These are phyloP conservation scores for Trematocara stigmaticum DNA, from an alignment of 2,113 vertebrate genomes.

Conservation along the genomic window DNA sequence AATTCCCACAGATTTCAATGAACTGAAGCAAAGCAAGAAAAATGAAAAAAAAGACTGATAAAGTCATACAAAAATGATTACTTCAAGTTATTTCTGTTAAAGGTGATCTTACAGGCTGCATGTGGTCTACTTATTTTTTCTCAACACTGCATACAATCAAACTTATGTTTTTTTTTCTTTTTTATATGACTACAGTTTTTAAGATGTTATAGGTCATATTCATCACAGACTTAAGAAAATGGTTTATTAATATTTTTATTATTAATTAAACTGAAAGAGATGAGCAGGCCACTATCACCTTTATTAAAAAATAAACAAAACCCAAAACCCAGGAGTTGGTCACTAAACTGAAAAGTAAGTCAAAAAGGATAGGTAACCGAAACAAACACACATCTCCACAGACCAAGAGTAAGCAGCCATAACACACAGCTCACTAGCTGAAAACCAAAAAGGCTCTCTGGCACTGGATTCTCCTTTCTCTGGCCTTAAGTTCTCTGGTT, in stretches of 20 bases:
- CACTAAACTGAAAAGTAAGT: neutral
- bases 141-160: neutral
- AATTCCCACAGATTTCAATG: neutral
- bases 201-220: neutral
- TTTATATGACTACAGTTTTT: neutral
- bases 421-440: neutral
- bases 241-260: neutral
- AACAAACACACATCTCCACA: neutral
- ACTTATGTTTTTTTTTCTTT: neutral
- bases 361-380: neutral
- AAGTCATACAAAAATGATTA: neutral
- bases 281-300: neutral
- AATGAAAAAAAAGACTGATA: neutral
- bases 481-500: neutral
- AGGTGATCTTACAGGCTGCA: neutral
- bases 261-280: neutral
- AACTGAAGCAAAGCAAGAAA: neutral
- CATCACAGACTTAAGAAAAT: neutral
- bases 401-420: neutral
- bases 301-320: neutral
- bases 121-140: neutral
- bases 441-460: neutral
- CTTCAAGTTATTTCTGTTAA: neutral
- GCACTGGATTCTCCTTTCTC: neutral
- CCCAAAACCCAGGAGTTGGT: neutral